A percentile compares a stretch with the other conserved stretches of the same genome.
phyloP scores from a whole-genome alignment of 1,140 invertebrate species.

The Drosophila melanica region DNA sequence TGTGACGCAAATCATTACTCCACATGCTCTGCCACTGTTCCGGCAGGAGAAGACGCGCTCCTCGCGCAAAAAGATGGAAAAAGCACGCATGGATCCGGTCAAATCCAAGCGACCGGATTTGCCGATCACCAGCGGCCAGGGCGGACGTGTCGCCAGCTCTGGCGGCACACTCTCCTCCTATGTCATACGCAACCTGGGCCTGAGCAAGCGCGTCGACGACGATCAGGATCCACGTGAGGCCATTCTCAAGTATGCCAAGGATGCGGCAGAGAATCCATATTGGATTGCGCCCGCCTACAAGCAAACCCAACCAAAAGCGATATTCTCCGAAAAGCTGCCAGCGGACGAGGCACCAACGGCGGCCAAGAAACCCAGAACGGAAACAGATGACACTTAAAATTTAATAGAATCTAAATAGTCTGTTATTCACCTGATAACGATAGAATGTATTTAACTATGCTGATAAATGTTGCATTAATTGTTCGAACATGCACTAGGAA shows the following conservation, averaged over 20 bases:
- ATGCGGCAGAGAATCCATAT: slow-evolving; percentile 98
- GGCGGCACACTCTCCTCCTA: slow-evolving; percentile 98
- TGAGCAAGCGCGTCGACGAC: slow-evolving; percentile 96
- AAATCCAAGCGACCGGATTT: slow-evolving; percentile 97
- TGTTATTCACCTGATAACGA: neutral
- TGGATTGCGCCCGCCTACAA: slow-evolving; percentile 97
- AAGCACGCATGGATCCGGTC: slow-evolving; percentile 94
- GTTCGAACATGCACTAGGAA: too few relatives aligned
- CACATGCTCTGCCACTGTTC: slow-evolving; percentile 98
- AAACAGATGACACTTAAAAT: slow-evolving; percentile 40
- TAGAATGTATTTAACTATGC: neutral
- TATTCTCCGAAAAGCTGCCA: slow-evolving; percentile 86
- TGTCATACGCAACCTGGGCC: slow-evolving; percentile 97
- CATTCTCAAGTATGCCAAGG: slow-evolving; percentile 98
- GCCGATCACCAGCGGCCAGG: slow-evolving; percentile 94
- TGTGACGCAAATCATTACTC: slow-evolving; percentile 97
- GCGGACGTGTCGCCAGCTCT: slow-evolving; percentile 96
- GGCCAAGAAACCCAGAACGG: slow-evolving; percentile 59
- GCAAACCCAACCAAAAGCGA: slow-evolving; percentile 92
- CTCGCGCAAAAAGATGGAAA: slow-evolving; percentile 95
- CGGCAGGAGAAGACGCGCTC: slow-evolving; percentile 95
- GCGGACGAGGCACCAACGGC: slow-evolving; percentile 38
- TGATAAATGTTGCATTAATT: neutral
- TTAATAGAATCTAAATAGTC: neutral
- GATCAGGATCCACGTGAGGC: slow-evolving; percentile 98